Conservation (phyloP, 2,113 vertebrate genomes). For the Hippoglossus stenolepis region DNA sequence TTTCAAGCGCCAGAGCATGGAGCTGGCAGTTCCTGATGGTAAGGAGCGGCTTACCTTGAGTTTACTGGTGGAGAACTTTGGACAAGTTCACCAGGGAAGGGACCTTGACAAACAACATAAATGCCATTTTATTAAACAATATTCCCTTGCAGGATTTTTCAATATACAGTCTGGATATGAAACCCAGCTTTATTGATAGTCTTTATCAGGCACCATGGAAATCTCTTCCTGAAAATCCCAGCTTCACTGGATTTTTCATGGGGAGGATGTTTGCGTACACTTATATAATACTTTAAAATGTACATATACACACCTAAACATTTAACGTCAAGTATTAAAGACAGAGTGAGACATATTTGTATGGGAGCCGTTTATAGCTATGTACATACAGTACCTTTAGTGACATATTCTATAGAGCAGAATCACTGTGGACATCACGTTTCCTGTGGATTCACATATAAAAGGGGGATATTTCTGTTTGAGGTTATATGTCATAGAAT, state of each 20-base stretch:
- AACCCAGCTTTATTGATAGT: slow-evolving; percentile 82
- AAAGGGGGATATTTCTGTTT: slow-evolving; percentile 6
- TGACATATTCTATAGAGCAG: slow-evolving; percentile 23
- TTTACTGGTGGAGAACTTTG: slow-evolving; percentile 93
- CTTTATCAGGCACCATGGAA: slow-evolving; percentile 84
- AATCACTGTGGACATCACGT: slow-evolving; percentile 17
- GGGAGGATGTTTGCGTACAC: slow-evolving; percentile 84
- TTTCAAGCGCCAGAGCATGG: slow-evolving; percentile 84
- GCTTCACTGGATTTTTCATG: slow-evolving; percentile 89
- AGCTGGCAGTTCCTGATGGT: slow-evolving; percentile 86
- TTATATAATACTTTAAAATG: neutral
- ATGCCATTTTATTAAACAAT: slow-evolving; percentile 88
- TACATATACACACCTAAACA: neutral
- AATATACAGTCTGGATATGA: slow-evolving; percentile 85
- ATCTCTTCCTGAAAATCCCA: slow-evolving; percentile 75
- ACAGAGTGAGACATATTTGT: slow-evolving; percentile 17
- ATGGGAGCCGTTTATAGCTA: slow-evolving; percentile 52
- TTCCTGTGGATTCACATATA: slow-evolving; percentile 5
- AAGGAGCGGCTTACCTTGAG: slow-evolving; percentile 87
- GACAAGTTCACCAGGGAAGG: slow-evolving; percentile 88
- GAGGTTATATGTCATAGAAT: slow-evolving; percentile 1
- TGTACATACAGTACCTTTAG: slow-evolving; percentile 54
- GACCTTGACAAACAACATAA: slow-evolving; percentile 90
- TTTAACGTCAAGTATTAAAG: neutral
- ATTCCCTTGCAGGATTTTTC: slow-evolving; percentile 78